A percentile compares a stretch with the other conserved stretches of the same genome.
phyloP scores from a whole-genome alignment of 2,797 vertebrate genomes.

The Gymnoscopelus microlampas region DNA sequence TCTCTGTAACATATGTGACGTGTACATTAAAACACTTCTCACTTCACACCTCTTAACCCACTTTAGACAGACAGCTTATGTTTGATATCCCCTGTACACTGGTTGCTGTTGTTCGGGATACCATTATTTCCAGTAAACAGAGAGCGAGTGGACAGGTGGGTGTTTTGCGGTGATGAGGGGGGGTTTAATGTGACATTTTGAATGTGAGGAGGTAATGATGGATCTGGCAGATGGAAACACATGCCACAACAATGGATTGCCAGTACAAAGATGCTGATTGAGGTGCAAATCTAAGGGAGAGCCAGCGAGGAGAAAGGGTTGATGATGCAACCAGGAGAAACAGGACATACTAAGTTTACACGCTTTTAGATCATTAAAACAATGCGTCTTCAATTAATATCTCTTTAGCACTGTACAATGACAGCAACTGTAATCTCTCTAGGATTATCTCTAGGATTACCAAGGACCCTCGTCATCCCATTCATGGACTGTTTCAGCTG shows the following conservation, averaged over 20 bases:
- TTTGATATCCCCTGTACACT: constrained; percentile 14
- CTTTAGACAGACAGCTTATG: neutral
- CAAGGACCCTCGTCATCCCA: too few species aligned
- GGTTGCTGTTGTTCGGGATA: constrained; percentile 29
- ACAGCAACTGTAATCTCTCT: too few species aligned
- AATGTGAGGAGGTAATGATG: constrained; percentile 31
- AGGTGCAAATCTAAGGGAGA: constrained; percentile 64
- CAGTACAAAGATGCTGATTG: constrained; percentile 63
- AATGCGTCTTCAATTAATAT: too few species aligned
- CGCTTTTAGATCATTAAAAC: neutral
- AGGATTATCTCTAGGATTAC: too few species aligned
- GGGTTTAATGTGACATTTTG: constrained; percentile 53
- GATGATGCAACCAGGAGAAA: constrained; percentile 55
- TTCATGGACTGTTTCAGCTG: too few species aligned
- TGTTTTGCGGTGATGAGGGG: constrained; percentile 6
- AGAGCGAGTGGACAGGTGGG: too few species aligned
- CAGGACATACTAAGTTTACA: constrained; percentile 16
- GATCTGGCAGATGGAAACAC: constrained; percentile 75
- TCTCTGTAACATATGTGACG: constrained; percentile 1
- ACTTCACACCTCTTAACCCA: constrained; percentile 3
- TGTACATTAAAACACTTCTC: constrained; percentile 36
- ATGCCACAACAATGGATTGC: constrained; percentile 65
- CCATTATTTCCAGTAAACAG: constrained; percentile 44
- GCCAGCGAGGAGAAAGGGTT: constrained; percentile 45
- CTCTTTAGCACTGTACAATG: too few species aligned